phyloP scores from a whole-genome alignment of 2,888 invertebrate genomes.

The Heliconius aoede region DNA sequence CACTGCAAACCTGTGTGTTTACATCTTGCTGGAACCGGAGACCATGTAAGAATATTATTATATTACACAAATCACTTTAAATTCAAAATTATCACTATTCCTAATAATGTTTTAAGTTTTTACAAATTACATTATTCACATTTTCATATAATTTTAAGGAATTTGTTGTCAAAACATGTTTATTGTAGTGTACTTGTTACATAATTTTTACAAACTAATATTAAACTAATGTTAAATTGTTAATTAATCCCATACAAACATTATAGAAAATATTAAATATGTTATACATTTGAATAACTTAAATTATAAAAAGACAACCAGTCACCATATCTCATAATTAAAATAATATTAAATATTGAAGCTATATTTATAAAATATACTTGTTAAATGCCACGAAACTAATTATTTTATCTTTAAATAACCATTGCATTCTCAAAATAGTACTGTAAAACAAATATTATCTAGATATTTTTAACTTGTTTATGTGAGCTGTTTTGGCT shows the following conservation, averaged over 20 bases:
- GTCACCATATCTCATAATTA: not conserved
- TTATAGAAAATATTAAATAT: not conserved
- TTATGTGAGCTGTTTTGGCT: slow-evolving; percentile 27
- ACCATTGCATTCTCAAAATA: not conserved
- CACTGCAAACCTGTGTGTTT: slow-evolving; percentile 93
- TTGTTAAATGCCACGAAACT: not conserved
- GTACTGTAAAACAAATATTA: not conserved
- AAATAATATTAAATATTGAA: not conserved
- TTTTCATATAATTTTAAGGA: not conserved
- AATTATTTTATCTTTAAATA: not conserved
- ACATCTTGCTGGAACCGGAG: slow-evolving; percentile 98
- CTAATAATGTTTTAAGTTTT: no score
- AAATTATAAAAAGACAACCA: no score
- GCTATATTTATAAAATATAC: not conserved
- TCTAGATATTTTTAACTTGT: slow-evolving; percentile 29
- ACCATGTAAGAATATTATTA: slow-evolving; percentile 89
- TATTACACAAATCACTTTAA: not conserved
- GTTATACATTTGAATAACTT: no score
- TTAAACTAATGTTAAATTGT: not conserved
- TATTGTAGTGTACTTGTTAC: not conserved
- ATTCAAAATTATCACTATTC: not conserved
- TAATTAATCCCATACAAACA: not conserved
- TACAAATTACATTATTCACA: not conserved
- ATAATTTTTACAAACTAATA: not conserved
- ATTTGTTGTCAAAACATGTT: not conserved